Base-by-base conservation (phyloP, 2,797 vertebrate genomes). In the Threskiornis aethiopicus region DNA sequence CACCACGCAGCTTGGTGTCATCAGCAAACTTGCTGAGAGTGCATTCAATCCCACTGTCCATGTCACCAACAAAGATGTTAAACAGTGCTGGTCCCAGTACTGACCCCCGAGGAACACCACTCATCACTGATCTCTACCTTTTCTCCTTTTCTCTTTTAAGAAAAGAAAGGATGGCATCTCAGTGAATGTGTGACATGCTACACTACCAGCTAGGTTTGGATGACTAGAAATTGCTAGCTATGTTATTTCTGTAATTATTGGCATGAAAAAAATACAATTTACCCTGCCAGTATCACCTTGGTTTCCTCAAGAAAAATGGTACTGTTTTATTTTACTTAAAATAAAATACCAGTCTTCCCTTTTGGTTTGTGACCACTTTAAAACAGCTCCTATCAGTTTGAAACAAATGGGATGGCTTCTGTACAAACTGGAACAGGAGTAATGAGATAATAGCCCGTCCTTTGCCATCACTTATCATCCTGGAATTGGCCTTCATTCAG, bases 361-460 rank as follows among this genome's bases (percentile, higher is more conserved):
- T 97, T 79, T 65, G 59, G 52, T 75, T 80, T 96, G 47, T 92
- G 67, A 90, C 59, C 76, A 70, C 77, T 90, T 65, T 91, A 7
- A 42, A 91, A 59, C 11, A 95, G 33, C 9, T 33, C 24, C 25
- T 64, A 18, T 70, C 71, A 92, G 75, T 75, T 33, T 76, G 71
- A 90, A 91, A 76, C n/a, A 92, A 92, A 90, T 61, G 82, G 89
- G 46, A 82, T 91, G 90, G 64, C 55, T 49, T 79, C 62, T 87
- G 58, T 80, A 93, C 21, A 88, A 94, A 72, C 13, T 88, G 77
- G 66, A 95, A 89, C 55, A 87, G 46, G 59, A 90, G 25, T 58
- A 70, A 85, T 17, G 61, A 71, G 67, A 57, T 84, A 89, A 95
- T 58, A 89, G 59, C 31, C 41, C 6, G 10, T 62, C 73, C 24